Percentiles rank a stretch among this genome's conserved stretches.
Evolutionary conservation across 2,888 invertebrate species (phyloP).

Genomic region (Ceramica pisi): DNA sequence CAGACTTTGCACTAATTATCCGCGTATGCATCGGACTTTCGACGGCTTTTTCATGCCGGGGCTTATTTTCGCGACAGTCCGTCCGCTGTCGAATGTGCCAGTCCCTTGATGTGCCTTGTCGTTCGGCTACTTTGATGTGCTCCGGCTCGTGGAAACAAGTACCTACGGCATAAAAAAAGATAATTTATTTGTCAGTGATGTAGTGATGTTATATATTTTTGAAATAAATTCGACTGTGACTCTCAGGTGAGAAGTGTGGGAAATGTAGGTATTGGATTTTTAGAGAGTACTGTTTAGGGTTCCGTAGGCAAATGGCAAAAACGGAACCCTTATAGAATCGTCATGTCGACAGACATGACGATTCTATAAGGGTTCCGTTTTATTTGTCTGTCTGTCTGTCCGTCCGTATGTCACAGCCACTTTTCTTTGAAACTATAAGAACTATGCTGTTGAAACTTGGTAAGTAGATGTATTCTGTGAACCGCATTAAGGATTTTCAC

Average conservation of each 20-base stretch:
- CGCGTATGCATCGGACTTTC: slow-evolving; percentile 66
- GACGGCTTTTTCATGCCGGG: slow-evolving; percentile 61
- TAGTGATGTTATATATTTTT: slow-evolving; percentile 41
- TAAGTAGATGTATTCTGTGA: no score
- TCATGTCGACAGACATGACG: no score
- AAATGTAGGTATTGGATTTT: neutral
- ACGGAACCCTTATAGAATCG: no score
- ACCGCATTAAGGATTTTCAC: no score
- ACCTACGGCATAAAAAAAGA: slow-evolving; percentile 59
- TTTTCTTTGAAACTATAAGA: no score
- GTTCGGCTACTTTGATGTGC: slow-evolving; percentile 80
- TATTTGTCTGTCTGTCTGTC: no score
- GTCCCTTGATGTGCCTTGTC: slow-evolving; percentile 77
- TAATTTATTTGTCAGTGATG: slow-evolving; percentile 62
- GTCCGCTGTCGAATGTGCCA: slow-evolving; percentile 81
- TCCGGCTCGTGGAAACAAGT: slow-evolving; percentile 63
- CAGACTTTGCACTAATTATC: slow-evolving; percentile 74
- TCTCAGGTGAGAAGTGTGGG: slow-evolving; percentile 4
- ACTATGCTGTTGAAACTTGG: no score
- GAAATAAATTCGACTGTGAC: slow-evolving; percentile 35
- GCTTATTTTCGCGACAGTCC: slow-evolving; percentile 82
- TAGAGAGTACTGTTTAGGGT: no score
- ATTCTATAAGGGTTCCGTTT: no score
- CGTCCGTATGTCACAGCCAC: no score
- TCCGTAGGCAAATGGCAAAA: no score